Base-by-base conservation (phyloP, 2,888 invertebrate species). In the Tromatobia lineatoria region DNA sequence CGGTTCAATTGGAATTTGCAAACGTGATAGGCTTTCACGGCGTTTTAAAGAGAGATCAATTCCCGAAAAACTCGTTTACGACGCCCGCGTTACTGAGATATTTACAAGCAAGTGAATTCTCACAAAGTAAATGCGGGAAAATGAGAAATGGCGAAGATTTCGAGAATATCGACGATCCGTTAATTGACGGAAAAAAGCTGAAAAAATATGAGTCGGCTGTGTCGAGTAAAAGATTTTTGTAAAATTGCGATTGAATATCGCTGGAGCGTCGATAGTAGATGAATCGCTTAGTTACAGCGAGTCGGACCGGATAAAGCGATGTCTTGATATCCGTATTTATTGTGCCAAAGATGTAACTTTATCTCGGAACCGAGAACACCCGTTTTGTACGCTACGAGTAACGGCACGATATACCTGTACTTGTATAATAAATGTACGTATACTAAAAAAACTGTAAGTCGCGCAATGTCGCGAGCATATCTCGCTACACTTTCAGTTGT, bases 311-410 rank as follows among this genome's bases (percentile, higher is more conserved):
- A 71, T 82, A 69, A 71, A 64, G 20, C 70, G 80, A 86, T 85
- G 87, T 86, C 88, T 86, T 87, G 87, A 85, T 88, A 89, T 87
- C 89, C 87, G 87, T 91, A 92, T 92, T 92, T 91, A 91, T 92
- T 91, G 92, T 92, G 92, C 92, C 92, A 92, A 92, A 92, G 92
- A 92, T 91, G 88, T 88, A 88, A 88, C 87, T 89, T 89, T 87
- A 83, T 85, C 74, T 86, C 84, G 77, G 80, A 87, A 59, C 50
- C 83, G 86, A 86, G 83, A 82, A 86, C 87, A 52, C 61, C 64
- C 75, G 75, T 61, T 70, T 79, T 71, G 50, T 76, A 76, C 50
- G 47, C 75, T 47, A 75, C 38, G 66, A 80, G 45, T 47, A 73
- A 82, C 61, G 61, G 67, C 82, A 64, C 79, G 82, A 79, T 64